Base-by-base conservation (phyloP, 2,113 vertebrate genomes). In the Turnix velox region DNA sequence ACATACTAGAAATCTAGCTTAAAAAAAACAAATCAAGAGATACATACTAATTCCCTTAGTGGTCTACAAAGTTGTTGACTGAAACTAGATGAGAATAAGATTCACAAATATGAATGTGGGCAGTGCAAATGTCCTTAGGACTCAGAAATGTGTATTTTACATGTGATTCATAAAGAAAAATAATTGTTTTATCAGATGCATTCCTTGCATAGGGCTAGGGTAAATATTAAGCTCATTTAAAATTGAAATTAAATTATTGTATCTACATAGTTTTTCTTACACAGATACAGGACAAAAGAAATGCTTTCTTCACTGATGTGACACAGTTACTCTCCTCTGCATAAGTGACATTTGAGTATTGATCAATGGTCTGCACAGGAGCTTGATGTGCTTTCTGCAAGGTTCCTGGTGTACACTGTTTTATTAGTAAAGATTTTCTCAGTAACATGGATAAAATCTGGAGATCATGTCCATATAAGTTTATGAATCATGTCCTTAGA, bases 81-180 rank as follows among this genome's bases (percentile, higher is more conserved):
- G 84, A 84, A 94, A 75, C 31, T 37, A 25, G 54, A 93, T 68
- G 58, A 91, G 58, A 87, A 87, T 54, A 79, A 85, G 94, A 94
- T 95, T 94, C 92, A 96, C 49, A 0, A 69, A 88, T 92, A 63
- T 40, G 59, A 88, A 71, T 91, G 93, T 95, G 92, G 90, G 92
- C 76, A 96, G 82, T 77, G 43, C 15, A 46, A 35, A 40, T 7
- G 95, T 84, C 57, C 63, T 75, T 54, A 63, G 95, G 89, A 94
- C 45, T 93, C 93, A 92, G 94, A 87, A 82, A 54, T 91, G 74
- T 93, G 83, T 45, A 49, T 90, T 94, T 92, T 86, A 78, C 30
- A 13, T 88, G 82, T 94, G 87, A 90, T 90, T 95, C 86, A 94
- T 58, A 66, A 72, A 73, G 45, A 90, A 95, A 84, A 93, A 67